Evolutionary conservation across 2,797 vertebrate species (phyloP).

Genomic region (Poecilia picta): DNA sequence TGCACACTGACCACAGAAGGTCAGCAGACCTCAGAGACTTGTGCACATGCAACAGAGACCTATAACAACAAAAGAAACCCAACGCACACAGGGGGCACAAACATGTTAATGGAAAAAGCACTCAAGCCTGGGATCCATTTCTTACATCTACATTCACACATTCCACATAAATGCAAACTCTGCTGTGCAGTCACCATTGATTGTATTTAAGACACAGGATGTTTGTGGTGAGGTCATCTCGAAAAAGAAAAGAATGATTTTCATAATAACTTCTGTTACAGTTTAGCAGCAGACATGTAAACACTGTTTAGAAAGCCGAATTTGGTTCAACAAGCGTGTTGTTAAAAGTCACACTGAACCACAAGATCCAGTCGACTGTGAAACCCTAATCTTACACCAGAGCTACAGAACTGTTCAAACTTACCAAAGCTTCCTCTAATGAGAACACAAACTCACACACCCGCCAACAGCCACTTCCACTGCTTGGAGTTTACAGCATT

Average conservation of each 20-base stretch:
- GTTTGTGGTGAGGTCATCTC: constrained; percentile 56
- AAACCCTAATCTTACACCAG: constrained; percentile 65
- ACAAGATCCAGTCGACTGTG: constrained; percentile 60
- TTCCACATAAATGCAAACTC: constrained; percentile 39
- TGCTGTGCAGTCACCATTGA: constrained; percentile 57
- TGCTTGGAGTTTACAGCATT: constrained; percentile 65
- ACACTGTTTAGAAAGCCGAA: constrained; percentile 34
- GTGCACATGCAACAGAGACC: constrained; percentile 32
- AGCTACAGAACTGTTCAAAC: constrained; percentile 67
- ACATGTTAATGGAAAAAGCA: constrained; percentile 27
- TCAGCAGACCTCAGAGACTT: constrained; percentile 47
- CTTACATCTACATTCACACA: constrained; percentile 38
- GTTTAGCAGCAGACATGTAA: constrained; percentile 27
- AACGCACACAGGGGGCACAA: constrained; percentile 32
- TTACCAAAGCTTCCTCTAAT: constrained; percentile 75
- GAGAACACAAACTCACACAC: constrained; percentile 41
- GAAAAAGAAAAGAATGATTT: constrained; percentile 24
- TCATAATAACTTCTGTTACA: constrained; percentile 42
- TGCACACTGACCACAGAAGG: constrained; percentile 37
- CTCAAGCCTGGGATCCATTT: constrained; percentile 36
- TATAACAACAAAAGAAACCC: constrained; percentile 43
- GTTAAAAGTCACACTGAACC: constrained; percentile 31
- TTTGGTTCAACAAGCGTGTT: constrained; percentile 40
- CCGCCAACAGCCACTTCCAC: constrained; percentile 36
- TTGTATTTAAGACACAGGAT: constrained; percentile 64